Conservation (phyloP, 2,797 vertebrate species). For the Pipistrellus kuhlii region DNA sequence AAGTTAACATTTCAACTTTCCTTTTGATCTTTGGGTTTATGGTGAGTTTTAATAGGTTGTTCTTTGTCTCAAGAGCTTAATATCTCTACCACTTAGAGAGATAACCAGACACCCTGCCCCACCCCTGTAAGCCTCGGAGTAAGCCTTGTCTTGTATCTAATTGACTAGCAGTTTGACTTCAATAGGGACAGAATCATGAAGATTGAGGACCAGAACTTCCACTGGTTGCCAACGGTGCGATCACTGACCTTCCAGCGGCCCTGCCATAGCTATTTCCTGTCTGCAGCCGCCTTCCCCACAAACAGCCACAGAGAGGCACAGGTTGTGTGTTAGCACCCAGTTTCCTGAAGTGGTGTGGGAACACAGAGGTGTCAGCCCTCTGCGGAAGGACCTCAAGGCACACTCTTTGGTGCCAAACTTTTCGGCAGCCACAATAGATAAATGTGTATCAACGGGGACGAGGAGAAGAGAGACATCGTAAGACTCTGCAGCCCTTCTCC, state of each 20-base stretch:
- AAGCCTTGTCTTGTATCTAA: neutral
- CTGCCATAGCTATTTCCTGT: neutral
- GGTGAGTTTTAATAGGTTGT: constrained; percentile 54
- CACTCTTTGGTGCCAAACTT: neutral
- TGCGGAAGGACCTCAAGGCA: neutral
- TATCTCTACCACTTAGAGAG: constrained; percentile 28
- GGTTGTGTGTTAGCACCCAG: neutral
- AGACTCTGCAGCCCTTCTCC: neutral
- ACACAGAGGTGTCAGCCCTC: neutral
- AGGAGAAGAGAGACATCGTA: neutral
- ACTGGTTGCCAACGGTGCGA: neutral
- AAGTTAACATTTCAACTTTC: constrained; percentile 58
- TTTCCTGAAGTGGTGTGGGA: neutral
- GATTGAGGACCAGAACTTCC: neutral
- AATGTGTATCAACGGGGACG: neutral
- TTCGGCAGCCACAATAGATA: neutral
- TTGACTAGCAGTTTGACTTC: neutral
- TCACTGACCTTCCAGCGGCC: neutral
- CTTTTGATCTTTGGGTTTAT: constrained; percentile 66
- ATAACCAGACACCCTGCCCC: neutral
- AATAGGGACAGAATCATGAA: neutral
- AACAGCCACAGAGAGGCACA: neutral
- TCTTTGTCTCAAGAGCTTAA: constrained; percentile 40
- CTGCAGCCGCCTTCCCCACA: neutral
- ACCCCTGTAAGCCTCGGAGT: neutral